Evolutionary conservation across 2,113 vertebrate genomes (phyloP).

Genomic region (Pelobates fuscus): DNA sequence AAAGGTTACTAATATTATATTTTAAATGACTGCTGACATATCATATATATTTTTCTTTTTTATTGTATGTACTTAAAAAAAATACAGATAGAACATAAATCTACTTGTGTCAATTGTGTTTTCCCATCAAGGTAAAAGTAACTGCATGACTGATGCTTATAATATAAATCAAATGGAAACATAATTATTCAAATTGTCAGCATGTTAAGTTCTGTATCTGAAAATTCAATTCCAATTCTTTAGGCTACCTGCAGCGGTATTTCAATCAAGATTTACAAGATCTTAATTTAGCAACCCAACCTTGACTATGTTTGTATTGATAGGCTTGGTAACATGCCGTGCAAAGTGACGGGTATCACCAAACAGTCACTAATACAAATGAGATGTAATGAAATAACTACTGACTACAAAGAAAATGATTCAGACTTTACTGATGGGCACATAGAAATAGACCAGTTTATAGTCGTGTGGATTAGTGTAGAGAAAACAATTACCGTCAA

Average conservation of each 20-base stretch:
- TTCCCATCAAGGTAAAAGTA: background rate
- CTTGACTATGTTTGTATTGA: background rate
- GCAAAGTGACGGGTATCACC: background rate
- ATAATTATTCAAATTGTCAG: constrained; percentile 10
- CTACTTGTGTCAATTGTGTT: background rate
- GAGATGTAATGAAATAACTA: constrained; percentile 9
- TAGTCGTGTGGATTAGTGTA: background rate
- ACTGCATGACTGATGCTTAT: background rate
- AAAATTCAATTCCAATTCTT: background rate
- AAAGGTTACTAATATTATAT: too few species aligned
- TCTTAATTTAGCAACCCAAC: constrained; percentile 11
- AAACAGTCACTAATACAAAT: background rate
- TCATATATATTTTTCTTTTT: too few species aligned
- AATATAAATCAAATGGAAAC: background rate
- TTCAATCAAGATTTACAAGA: constrained; percentile 11
- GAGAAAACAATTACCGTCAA: background rate
- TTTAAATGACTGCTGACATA: too few species aligned
- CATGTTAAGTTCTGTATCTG: background rate
- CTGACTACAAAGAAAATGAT: constrained; percentile 2
- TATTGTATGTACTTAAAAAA: too few species aligned
- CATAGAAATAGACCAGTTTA: constrained; percentile 1
- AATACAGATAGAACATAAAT: too few species aligned
- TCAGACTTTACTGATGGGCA: background rate
- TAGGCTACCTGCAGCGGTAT: background rate
- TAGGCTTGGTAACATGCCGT: background rate